Evolutionary conservation across 35 echinoderm and acorn worm genomes (phyloP).

Genomic region (Lytechinus variegatus): DNA sequence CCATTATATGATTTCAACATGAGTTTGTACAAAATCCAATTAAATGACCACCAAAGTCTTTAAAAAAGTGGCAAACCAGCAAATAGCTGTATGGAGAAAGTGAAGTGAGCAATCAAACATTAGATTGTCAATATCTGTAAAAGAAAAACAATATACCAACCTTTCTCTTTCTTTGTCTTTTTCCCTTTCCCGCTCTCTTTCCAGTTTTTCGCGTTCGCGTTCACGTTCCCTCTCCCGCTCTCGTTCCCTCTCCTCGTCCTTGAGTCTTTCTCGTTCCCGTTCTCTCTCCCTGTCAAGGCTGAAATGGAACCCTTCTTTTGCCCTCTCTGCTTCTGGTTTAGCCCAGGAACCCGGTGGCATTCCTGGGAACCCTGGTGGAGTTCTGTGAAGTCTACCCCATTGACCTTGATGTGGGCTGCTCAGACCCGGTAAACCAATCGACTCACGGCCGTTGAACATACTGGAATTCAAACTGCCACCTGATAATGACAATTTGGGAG

Average conservation of each 20-base stretch:
- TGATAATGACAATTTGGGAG: neutral
- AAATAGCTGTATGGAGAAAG: no score
- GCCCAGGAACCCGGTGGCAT: conserved; percentile 65
- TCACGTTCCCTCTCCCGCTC: conserved; percentile 69
- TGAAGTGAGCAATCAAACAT: no score
- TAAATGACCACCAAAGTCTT: no score
- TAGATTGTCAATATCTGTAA: neutral
- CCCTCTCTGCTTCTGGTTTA: conserved; percentile 76
- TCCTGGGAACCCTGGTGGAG: conserved; percentile 67
- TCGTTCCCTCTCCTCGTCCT: conserved; percentile 73
- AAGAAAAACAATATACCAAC: conserved; percentile 19
- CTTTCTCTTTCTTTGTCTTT: conserved; percentile 65
- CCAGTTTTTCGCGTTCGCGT: conserved; percentile 56
- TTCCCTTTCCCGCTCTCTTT: conserved; percentile 57
- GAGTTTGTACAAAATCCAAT: no score
- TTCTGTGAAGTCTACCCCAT: conserved; percentile 68
- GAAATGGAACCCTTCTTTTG: conserved; percentile 76
- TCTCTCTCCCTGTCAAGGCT: conserved; percentile 63
- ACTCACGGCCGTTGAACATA: conserved; percentile 67
- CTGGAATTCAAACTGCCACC: neutral
- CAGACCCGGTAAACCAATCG: conserved; percentile 37
- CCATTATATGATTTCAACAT: no score
- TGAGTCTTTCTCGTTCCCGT: conserved; percentile 47
- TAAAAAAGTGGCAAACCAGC: no score
- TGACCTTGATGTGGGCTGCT: conserved; percentile 52